Percentiles rank a stretch among this genome's conserved stretches.
These are phyloP conservation scores for Augochlora pura DNA, from an alignment of 1,140 invertebrate genomes.

Conservation along the genomic window DNA sequence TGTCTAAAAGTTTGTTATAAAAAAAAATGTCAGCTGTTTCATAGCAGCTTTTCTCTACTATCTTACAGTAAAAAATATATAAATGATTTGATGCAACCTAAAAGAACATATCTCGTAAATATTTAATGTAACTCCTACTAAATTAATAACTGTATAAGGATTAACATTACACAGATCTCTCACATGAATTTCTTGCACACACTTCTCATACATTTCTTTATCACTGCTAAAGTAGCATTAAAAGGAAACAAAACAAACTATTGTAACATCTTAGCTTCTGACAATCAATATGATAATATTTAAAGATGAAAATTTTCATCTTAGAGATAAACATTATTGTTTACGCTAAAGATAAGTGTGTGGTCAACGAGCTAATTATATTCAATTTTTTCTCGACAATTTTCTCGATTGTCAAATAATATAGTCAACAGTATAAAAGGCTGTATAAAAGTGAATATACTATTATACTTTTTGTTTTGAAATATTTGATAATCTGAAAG, in stretches of 20 bases:
- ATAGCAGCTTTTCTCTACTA: constrained; percentile 18
- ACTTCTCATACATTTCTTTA: constrained; percentile 21
- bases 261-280: background rate
- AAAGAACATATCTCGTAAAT: constrained; percentile 19
- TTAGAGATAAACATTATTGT: too few relatives aligned
- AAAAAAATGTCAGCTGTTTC: constrained; percentile 17
- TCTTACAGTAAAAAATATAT: constrained; percentile 44
- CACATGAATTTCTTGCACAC: constrained; percentile 28
- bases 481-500: too few relatives aligned
- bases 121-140: constrained; percentile 19
- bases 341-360: too few relatives aligned
- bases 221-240: background rate
- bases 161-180: constrained; percentile 25
- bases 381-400: too few relatives aligned
- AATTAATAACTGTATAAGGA: constrained; percentile 34
- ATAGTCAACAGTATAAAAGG: constrained; percentile 10
- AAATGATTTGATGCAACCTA: constrained; percentile 37
- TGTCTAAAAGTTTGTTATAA: constrained; percentile 37
- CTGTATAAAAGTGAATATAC: background rate
- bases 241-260: background rate
- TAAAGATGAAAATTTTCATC: background rate
- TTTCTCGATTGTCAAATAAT: background rate
- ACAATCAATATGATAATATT: background rate
- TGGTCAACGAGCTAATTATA: too few relatives aligned
- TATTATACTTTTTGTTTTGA: background rate